Evolutionary conservation across 2,113 vertebrate species (phyloP), one percentile per base, ranked within the genome.

Genomic region (Coptodon bakossiorum): DNA sequence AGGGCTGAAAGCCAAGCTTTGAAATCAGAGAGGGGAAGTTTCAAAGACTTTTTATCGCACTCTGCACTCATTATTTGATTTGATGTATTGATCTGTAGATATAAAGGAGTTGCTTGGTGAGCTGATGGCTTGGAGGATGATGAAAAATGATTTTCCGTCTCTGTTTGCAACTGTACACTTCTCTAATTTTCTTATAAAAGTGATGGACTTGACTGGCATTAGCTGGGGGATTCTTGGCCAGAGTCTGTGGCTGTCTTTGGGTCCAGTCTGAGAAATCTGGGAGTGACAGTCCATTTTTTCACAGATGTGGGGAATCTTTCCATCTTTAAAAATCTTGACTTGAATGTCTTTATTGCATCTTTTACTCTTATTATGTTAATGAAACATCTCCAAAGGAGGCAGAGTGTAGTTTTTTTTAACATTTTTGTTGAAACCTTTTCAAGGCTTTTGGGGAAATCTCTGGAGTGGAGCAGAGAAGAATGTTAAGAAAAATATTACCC

Each of bases 131-230:
- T 9, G 1, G 14, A 38, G 29, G 40, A 31, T 57, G 48, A n/a
- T 19, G n/a, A 82, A 76, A 80, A 93, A 81, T 13, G 54, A 56
- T 84, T 88, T 89, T 90, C 86, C 78, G 78, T 90, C 84, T 56
- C 22, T 56, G 19, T 80, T 34, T 59, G 13, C 4, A 36, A 66
- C 53, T 76, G 53, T 16, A 36, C 5, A 5, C 24, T 54, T 27
- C 61, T 83, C n/a, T 34, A 12, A 73, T n/a, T 45, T 16, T 34
- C 24, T 27, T 63, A n/a, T 66, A 53, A 54, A 38, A 85, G 22
- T 11, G 14, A 68, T 78, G 38, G 66, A 54, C 82, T 80, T 86
- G 66, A 85, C 53, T 71, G 5, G 80, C n/a, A 17, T 50, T 6
- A 53, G 36, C 27, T n/a, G 4, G 5, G 14, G 59, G 66, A 50